Percentiles rank a stretch among this genome's conserved stretches.
Conservation (phyloP, 2,113 vertebrate genomes). For the Lota lota region DNA sequence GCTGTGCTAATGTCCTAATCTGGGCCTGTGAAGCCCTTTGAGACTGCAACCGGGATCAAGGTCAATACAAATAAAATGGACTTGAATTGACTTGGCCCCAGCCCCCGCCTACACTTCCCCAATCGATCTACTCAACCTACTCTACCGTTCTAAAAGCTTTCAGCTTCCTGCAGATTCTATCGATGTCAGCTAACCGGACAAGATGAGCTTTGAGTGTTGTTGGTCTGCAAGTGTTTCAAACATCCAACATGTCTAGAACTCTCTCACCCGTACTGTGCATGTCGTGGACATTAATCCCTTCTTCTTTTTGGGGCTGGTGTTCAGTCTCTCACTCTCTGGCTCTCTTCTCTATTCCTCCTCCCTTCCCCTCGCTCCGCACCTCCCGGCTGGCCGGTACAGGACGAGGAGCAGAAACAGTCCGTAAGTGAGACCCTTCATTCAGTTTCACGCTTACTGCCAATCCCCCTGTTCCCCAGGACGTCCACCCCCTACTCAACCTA, state of each 20-base stretch:
- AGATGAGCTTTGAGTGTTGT: too few species aligned
- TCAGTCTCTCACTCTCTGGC: slow-evolving; percentile 46
- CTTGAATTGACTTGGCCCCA: too few species aligned
- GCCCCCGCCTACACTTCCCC: too few species aligned
- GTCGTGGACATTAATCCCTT: too few species aligned
- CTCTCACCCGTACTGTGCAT: neutral
- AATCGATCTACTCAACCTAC: too few species aligned
- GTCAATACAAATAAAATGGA: too few species aligned
- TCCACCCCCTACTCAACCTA: neutral
- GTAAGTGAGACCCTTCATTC: slow-evolving; percentile 79
- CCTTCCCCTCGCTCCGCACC: slow-evolving; percentile 20
- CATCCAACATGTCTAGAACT: neutral
- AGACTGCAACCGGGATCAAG: too few species aligned
- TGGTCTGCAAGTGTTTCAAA: neutral
- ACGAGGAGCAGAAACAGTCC: slow-evolving; percentile 95
- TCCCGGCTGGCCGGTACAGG: slow-evolving; percentile 72
- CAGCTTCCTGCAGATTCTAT: too few species aligned
- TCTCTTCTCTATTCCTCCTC: slow-evolving; percentile 25
- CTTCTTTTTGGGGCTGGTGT: slow-evolving; percentile 9
- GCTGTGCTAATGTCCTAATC: too few species aligned
- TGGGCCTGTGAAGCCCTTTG: too few species aligned
- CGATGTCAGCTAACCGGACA: too few species aligned
- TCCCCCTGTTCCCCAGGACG: slow-evolving; percentile 19
- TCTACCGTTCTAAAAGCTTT: too few species aligned
- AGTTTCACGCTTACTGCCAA: slow-evolving; percentile 42